Evolutionary conservation across 2,888 invertebrate genomes (phyloP).

Genomic region (Agrotis segetum): DNA sequence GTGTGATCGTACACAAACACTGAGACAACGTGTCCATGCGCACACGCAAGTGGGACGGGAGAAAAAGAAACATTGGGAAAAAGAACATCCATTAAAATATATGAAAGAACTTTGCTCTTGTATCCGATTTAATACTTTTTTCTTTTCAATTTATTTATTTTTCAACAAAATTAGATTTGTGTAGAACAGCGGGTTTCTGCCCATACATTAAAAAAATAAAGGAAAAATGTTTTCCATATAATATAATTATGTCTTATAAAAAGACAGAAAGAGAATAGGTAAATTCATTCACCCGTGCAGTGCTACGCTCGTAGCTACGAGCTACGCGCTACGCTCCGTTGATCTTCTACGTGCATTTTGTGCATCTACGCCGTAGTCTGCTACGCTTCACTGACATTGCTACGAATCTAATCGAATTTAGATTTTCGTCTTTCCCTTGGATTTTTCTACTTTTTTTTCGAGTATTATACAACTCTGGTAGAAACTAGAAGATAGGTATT

Average conservation of each 20-base stretch:
- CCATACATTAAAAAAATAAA: no score
- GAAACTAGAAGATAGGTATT: no score
- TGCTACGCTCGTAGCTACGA: constrained; percentile 31
- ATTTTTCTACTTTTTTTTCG: not conserved
- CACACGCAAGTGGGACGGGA: constrained; percentile 34
- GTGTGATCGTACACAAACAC: constrained; percentile 61
- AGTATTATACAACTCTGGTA: no score
- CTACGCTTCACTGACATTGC: constrained; percentile 31
- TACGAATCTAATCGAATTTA: constrained; percentile 12
- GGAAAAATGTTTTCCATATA: not conserved
- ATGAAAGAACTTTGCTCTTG: not conserved
- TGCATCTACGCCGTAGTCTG: constrained; percentile 45
- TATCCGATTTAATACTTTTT: not conserved
- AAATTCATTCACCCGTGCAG: not conserved
- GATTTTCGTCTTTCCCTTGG: not conserved
- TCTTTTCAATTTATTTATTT: no score
- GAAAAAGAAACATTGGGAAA: not conserved
- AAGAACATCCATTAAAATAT: not conserved
- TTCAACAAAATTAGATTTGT: no score
- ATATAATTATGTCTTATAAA: not conserved
- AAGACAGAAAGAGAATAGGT: not conserved
- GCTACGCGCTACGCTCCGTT: constrained; percentile 46
- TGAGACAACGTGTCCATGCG: constrained; percentile 43
- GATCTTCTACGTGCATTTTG: constrained; percentile 25
- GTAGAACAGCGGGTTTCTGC: no score